Evolutionary conservation across 2,797 vertebrate species (phyloP).

Genomic region (Enteromius thamalakanensis): DNA sequence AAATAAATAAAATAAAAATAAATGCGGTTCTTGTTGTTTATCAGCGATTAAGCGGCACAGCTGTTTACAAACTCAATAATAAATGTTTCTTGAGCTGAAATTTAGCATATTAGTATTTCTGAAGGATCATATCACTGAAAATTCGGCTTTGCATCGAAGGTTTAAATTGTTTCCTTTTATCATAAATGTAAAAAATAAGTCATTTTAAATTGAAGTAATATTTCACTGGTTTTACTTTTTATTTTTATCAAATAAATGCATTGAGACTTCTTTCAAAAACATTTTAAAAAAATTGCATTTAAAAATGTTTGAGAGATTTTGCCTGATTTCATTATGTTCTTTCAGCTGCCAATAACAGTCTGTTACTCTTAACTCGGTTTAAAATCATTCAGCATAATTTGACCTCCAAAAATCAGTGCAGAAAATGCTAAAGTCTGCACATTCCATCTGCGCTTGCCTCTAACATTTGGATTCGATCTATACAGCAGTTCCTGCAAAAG

Average conservation of each 20-base stretch:
- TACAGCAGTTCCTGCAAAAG: conserved; percentile 4
- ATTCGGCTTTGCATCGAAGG: background rate
- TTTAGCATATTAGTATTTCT: background rate
- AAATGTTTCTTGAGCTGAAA: background rate
- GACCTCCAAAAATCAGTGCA: background rate
- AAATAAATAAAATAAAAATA: background rate
- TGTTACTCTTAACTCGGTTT: background rate
- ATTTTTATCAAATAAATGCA: background rate
- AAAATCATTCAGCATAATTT: background rate
- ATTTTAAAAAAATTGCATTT: background rate
- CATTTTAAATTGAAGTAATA: background rate
- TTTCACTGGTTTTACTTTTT: background rate
- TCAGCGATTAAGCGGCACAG: background rate
- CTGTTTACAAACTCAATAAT: background rate
- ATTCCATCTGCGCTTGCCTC: background rate
- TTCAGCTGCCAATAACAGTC: background rate
- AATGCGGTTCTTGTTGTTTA: background rate
- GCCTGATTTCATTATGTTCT: background rate
- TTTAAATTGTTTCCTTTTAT: too few species aligned
- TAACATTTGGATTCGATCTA: background rate
- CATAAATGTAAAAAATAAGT: background rate
- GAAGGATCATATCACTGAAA: background rate
- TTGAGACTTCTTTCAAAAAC: background rate
- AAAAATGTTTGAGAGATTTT: background rate
- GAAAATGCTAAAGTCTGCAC: background rate